Conservation (phyloP, 2,113 vertebrate genomes). For the Eptatretus burgeri region DNA sequence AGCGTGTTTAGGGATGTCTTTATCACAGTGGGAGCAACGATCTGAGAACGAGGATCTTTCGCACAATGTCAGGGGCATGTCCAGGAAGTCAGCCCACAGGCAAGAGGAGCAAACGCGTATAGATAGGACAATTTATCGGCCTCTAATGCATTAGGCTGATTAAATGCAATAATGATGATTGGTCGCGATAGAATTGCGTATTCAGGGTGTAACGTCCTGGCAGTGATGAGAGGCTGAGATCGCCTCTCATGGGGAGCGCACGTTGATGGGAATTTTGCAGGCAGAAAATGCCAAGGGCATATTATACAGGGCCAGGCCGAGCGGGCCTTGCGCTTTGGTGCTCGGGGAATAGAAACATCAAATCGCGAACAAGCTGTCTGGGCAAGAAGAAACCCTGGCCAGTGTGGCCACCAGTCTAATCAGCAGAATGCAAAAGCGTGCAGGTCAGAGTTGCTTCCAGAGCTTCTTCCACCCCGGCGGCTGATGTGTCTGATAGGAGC, state of each 20-base stretch:
- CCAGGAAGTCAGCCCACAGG: background rate
- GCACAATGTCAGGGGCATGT: background rate
- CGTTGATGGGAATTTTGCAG: conserved; percentile 5
- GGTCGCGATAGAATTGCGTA: conserved; percentile 2
- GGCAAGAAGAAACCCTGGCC: background rate
- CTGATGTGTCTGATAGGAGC: conserved; percentile 6
- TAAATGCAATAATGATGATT: conserved; percentile 4
- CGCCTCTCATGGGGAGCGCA: background rate
- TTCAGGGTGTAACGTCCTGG: background rate
- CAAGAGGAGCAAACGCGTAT: background rate
- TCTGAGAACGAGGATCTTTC: conserved; percentile 4
- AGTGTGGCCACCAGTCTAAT: background rate
- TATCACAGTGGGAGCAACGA: background rate
- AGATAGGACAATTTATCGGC: conserved; percentile 2
- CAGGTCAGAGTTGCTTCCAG: conserved; percentile 4
- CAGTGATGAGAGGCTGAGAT: conserved; percentile 6
- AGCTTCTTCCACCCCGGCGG: conserved; percentile 2
- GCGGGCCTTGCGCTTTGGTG: background rate
- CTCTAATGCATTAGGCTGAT: background rate
- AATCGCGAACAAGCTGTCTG: conserved; percentile 6
- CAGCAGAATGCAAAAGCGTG: conserved; percentile 6
- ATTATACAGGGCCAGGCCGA: background rate
- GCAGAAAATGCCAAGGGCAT: conserved; percentile 7
- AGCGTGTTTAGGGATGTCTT: background rate
- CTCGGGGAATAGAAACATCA: conserved; percentile 6